A percentile compares a stretch with the other conserved stretches of the same genome.
These are phyloP conservation scores for Pituophis catenifer DNA, from an alignment of 2,113 vertebrate genomes.

Conservation along the genomic window DNA sequence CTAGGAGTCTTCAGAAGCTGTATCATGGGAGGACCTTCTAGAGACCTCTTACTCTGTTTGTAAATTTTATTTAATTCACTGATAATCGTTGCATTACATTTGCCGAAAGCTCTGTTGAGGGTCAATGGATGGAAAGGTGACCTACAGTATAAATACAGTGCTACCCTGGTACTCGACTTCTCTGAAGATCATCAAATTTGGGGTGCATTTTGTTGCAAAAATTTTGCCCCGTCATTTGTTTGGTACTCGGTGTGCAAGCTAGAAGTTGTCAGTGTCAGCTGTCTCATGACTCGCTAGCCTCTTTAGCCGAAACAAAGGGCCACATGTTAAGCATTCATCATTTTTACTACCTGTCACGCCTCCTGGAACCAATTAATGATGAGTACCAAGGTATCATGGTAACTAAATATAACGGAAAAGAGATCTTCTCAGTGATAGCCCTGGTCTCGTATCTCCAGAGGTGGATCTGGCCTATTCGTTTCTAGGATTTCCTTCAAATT, in stretches of 20 bases:
- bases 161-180: too few species aligned
- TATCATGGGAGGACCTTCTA: background rate
- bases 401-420: background rate
- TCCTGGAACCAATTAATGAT: too few species aligned
- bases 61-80: background rate
- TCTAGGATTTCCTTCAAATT: background rate
- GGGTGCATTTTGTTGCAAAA: rapidly evolving
- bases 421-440: background rate
- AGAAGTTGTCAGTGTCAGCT: too few species aligned
- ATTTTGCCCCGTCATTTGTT: too few species aligned
- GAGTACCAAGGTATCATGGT: too few species aligned
- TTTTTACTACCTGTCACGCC: too few species aligned
- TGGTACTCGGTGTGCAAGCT: too few species aligned
- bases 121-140: background rate
- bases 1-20: background rate
- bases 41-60: background rate
- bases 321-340: too few species aligned
- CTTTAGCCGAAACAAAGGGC: too few species aligned
- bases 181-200: too few species aligned
- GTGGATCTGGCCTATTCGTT: background rate
- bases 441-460: background rate
- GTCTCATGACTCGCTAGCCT: too few species aligned
- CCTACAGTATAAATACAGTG: background rate
- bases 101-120: background rate
- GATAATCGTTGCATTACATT: background rate